Evolutionary conservation across 2,113 vertebrate species (phyloP).

Genomic region (Piliocolobus tephrosceles): DNA sequence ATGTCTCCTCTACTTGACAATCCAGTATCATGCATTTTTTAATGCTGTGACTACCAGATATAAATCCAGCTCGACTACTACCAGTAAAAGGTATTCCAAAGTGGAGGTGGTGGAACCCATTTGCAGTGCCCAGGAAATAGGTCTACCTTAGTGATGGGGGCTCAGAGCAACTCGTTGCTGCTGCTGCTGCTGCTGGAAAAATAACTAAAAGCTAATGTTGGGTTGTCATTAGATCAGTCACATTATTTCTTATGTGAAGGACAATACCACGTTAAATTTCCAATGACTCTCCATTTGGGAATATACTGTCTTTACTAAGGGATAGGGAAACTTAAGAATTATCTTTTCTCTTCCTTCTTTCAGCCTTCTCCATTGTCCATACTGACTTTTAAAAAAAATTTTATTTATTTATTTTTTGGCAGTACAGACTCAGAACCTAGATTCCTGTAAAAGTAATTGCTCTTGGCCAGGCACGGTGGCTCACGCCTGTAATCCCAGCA

Average conservation of each 20-base stretch:
- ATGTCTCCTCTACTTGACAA: background rate
- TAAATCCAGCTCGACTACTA: background rate
- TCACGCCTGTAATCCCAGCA: background rate
- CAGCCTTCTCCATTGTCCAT: background rate
- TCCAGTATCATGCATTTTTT: background rate
- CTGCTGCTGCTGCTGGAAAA: background rate
- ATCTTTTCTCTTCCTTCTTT: background rate
- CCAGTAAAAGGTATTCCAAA: background rate
- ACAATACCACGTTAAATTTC: background rate
- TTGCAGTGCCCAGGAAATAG: background rate
- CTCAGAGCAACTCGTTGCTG: background rate
- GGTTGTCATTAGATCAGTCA: background rate
- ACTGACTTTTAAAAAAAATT: background rate
- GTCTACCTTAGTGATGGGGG: background rate
- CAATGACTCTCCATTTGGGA: background rate
- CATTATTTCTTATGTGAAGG: background rate
- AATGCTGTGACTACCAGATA: background rate
- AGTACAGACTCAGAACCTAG: background rate
- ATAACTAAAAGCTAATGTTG: background rate
- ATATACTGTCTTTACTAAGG: background rate
- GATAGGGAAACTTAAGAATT: background rate
- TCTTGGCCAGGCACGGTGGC: background rate
- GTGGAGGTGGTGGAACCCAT: background rate
- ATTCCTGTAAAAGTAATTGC: constrained; percentile 17
- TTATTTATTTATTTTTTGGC: background rate